A percentile compares a stretch with the other conserved stretches of the same genome.
Conservation (phyloP, 2,797 vertebrate species). For the Gobio occitaniae region DNA sequence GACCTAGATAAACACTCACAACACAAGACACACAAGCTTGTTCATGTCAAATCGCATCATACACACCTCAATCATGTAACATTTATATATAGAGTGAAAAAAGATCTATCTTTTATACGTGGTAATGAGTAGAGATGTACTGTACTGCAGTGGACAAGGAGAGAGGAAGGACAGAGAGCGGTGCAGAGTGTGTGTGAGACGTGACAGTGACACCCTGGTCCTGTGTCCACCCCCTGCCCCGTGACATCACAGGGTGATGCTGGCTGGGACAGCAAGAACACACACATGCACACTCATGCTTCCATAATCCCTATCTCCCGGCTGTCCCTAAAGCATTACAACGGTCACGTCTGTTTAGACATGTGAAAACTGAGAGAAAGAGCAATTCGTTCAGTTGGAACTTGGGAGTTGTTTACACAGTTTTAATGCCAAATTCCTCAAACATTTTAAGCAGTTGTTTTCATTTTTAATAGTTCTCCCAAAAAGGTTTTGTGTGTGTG, state of each 20-base stretch:
- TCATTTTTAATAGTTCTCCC: not conserved
- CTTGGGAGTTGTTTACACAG: not conserved
- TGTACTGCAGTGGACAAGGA: conserved; percentile 19
- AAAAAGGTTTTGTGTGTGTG: no score
- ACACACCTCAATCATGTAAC: not conserved
- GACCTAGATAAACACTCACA: conserved; percentile 6
- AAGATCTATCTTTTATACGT: not conserved
- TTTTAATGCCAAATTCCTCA: not conserved
- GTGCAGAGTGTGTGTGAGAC: conserved; percentile 44
- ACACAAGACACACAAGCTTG: not conserved
- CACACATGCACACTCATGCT: conserved; percentile 34
- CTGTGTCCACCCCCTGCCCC: conserved; percentile 9
- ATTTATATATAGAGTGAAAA: not conserved
- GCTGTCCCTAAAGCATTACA: conserved; percentile 19
- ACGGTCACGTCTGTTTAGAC: conserved; percentile 25
- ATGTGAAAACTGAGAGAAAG: not conserved
- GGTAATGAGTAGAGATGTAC: conserved; percentile 26
- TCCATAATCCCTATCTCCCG: conserved; percentile 6
- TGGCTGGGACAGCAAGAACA: conserved; percentile 20
- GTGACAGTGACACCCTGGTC: conserved; percentile 54
- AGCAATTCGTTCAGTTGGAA: not conserved
- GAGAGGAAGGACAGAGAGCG: conserved; percentile 44
- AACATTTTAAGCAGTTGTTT: not conserved
- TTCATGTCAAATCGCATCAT: not conserved
- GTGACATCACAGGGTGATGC: conserved; percentile 36